These are phyloP conservation scores for Porites rus DNA, from an alignment of 92 coral and sea anemone species.

Conservation along the genomic window DNA sequence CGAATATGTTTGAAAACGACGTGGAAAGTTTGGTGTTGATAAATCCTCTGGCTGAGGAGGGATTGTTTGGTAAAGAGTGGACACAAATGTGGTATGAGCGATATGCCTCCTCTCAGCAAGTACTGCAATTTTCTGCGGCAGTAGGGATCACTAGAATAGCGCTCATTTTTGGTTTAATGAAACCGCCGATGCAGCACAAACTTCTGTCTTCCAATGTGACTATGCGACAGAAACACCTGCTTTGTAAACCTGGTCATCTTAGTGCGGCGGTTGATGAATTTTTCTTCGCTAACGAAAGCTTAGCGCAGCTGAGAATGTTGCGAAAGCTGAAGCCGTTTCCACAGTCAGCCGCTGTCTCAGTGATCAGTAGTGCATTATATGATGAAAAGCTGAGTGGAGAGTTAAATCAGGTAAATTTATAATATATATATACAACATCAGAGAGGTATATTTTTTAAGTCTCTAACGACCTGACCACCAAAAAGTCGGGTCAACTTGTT, in stretches of 20 bases:
- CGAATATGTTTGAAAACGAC: conserved; percentile 82
- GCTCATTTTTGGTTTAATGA: conserved; percentile 80
- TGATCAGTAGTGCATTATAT: conserved; percentile 79
- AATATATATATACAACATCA: too few species aligned
- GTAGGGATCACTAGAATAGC: conserved; percentile 82
- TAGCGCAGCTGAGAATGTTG: conserved; percentile 84
- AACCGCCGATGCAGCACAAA: conserved; percentile 59
- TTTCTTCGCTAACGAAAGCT: conserved; percentile 92
- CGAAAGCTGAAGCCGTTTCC: conserved; percentile 82
- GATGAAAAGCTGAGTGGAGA: conserved; percentile 44
- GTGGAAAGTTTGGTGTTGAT: conserved; percentile 77
- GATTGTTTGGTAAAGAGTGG: conserved; percentile 83
- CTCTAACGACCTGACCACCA: too few species aligned
- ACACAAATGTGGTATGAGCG: conserved; percentile 72
- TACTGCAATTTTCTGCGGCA: conserved; percentile 79
- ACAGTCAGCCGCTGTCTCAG: conserved; percentile 55
- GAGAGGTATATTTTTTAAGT: too few species aligned
- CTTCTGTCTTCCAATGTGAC: conserved; percentile 60
- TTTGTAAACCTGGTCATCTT: conserved; percentile 89
- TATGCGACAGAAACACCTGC: conserved; percentile 81
- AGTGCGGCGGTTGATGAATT: conserved; percentile 92
- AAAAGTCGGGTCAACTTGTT: too few species aligned
- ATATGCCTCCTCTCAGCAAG: conserved; percentile 74
- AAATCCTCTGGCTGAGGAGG: conserved; percentile 81
- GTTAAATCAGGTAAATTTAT: conserved; percentile 46